phyloP scores from a whole-genome alignment of 2,888 invertebrate species.

The Netelia melanura region DNA sequence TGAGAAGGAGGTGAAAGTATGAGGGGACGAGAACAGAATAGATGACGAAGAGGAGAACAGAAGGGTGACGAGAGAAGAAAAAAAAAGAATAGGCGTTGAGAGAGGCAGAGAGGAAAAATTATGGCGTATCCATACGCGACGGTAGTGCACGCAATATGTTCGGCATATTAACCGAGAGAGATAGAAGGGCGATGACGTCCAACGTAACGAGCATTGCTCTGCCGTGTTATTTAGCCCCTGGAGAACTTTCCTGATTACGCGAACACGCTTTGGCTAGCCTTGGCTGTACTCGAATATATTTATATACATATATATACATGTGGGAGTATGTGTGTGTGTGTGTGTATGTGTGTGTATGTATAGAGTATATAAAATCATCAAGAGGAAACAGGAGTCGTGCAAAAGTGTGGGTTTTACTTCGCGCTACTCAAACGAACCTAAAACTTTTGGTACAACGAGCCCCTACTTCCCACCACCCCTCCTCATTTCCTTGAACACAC shows the following conservation, averaged over 20 bases:
- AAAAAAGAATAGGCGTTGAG: background rate
- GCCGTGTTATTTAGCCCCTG: conserved; percentile 48
- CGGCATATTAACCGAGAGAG: background rate
- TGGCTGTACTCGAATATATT: background rate
- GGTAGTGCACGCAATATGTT: background rate
- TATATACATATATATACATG: background rate
- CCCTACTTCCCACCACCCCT: background rate
- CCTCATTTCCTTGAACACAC: conserved; percentile 5
- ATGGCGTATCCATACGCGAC: background rate
- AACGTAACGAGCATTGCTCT: conserved; percentile 45
- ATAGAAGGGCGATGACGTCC: conserved; percentile 26
- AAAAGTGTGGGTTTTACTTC: conserved; percentile 53
- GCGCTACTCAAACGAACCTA: conserved; percentile 53
- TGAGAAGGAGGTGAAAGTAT: background rate
- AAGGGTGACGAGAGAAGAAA: background rate
- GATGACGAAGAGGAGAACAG: background rate
- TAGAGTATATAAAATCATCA: background rate
- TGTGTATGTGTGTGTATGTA: conserved; percentile 6
- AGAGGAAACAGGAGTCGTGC: conserved; percentile 6
- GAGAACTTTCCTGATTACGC: conserved; percentile 56
- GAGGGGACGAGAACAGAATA: background rate
- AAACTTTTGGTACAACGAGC: conserved; percentile 46
- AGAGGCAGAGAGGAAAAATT: background rate
- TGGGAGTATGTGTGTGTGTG: background rate
- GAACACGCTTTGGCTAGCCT: conserved; percentile 10